These are phyloP conservation scores for Poeciliopsis infans DNA, from an alignment of 2,797 vertebrate species.

Conservation along the genomic window DNA sequence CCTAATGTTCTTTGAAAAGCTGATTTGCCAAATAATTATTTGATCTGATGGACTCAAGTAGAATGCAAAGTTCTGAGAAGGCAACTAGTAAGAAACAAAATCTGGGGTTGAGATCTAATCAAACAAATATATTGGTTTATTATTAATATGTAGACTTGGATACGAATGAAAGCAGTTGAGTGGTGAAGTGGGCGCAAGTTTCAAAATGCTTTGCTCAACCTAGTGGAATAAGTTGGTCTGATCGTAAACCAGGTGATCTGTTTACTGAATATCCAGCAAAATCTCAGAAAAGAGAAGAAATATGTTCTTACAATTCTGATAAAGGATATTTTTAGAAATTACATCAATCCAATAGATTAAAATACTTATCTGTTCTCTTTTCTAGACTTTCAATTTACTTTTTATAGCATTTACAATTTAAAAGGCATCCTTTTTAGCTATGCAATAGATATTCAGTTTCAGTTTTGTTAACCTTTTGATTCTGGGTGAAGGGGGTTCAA, in stretches of 20 bases:
- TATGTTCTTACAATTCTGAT: neutral
- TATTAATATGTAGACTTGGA: neutral
- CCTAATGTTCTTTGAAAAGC: constrained; percentile 15
- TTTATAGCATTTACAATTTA: neutral
- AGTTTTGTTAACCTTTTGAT: neutral
- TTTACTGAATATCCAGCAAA: neutral
- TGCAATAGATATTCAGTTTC: neutral
- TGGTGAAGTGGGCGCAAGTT: neutral
- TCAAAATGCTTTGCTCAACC: neutral
- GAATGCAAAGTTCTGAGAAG: neutral
- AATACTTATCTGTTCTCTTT: neutral
- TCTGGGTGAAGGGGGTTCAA: neutral
- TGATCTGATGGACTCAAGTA: neutral
- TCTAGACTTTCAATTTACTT: neutral
- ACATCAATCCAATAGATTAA: neutral
- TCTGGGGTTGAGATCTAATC: neutral
- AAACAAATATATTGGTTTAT: neutral
- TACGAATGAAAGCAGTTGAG: neutral
- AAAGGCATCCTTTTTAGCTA: neutral
- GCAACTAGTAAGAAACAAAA: neutral
- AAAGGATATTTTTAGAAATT: neutral
- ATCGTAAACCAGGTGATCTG: neutral
- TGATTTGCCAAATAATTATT: constrained; percentile 8
- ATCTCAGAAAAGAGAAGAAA: neutral
- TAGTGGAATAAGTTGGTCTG: neutral